Base-by-base conservation (phyloP, 2,888 invertebrate species). In the Brenthis hecate region DNA sequence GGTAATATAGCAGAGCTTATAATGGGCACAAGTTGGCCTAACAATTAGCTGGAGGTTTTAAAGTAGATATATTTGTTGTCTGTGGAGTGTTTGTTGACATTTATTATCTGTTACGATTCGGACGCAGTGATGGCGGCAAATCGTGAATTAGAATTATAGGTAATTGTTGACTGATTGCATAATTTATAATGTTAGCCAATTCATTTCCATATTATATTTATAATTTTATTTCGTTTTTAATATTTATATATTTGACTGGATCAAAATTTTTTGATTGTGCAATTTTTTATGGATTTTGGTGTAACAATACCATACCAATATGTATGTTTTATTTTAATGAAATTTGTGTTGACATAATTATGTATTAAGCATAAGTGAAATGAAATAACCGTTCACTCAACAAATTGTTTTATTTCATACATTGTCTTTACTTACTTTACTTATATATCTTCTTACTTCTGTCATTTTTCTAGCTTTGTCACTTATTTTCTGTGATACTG, bases 261-360 rank as follows among this genome's bases (percentile, higher is more conserved):
- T 92, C 92, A 91, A 90, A 89, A 78, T 83, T 67, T 73, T 83
- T 84, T 91, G 89, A 90, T 90, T 88, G 88, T 89, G 88, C 88
- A 88, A 89, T 84, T 85, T 82, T 82, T 16, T 55, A 65, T 43
- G 19, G 54, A 32, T 48, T 60, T 54, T 48, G 16, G 32, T 61
- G 47, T 66, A 53, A n/a, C 14, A 19, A 61, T 60, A 61, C 60
- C 48, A 61, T 66, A 67, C 16, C 47, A 32, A 68, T 70, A 58
- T 65, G 57, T 81, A 77, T 85, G 83, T 85, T 84, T 83, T 80
- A 79, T 77, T 73, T 76, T 79, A 74, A 63, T 71, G 75, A 77
- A 81, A 78, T 80, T 81, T 80, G 76, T 76, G 76, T 76, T 76
- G 76, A 74, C 75, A 71, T 72, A 75, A 74, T 70, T 73, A 74